Conservation (phyloP, 2,888 invertebrate genomes). For the Lacanobia wlatinum region DNA sequence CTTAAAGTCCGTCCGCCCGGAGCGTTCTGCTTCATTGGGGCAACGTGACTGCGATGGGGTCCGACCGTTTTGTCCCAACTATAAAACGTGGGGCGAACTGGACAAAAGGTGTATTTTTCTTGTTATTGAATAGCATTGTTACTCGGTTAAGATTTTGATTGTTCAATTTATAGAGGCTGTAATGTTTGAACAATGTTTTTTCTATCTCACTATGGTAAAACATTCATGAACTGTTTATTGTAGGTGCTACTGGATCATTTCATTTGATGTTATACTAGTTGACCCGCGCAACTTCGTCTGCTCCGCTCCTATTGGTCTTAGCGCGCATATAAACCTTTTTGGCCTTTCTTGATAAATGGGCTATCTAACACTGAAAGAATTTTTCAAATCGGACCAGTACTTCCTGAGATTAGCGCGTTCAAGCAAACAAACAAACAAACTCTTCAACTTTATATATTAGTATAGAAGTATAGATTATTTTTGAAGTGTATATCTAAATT, state of each 20-base stretch:
- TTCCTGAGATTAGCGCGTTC: no score
- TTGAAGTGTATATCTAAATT: no score
- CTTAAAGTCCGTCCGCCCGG: neutral
- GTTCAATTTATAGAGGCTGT: neutral
- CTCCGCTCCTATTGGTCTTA: no score
- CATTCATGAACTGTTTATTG: neutral
- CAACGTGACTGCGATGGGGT: slow-evolving; percentile 57
- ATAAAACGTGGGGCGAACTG: slow-evolving; percentile 47
- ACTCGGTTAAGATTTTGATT: slow-evolving; percentile 12
- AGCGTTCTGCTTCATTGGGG: slow-evolving; percentile 61
- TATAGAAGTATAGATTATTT: no score
- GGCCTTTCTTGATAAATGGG: no score
- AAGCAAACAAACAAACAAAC: no score
- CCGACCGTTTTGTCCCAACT: slow-evolving; percentile 37
- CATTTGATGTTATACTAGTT: neutral
- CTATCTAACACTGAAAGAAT: no score
- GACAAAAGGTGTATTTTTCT: slow-evolving; percentile 37
- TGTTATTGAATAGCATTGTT: slow-evolving; percentile 37
- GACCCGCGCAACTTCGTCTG: no score
- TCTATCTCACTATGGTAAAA: neutral
- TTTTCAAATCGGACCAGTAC: no score
- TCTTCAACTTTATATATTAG: no score
- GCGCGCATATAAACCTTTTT: no score
- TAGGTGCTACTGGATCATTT: neutral
- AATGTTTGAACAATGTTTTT: neutral